Conservation (phyloP, 2,888 invertebrate species). For the Acanthococcus lagerstroemiae region DNA sequence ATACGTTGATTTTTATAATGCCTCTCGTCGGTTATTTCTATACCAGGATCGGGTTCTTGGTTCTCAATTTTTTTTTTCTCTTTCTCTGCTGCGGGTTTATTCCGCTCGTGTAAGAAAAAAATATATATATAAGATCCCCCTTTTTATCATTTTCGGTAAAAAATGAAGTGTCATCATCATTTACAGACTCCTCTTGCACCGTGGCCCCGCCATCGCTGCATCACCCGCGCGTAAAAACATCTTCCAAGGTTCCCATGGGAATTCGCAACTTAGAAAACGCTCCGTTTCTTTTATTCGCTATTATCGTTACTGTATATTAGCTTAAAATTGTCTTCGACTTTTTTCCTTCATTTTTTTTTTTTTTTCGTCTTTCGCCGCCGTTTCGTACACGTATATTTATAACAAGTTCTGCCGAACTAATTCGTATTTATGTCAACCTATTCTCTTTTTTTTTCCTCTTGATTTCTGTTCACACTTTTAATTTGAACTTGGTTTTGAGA, state of each 20-base stretch:
- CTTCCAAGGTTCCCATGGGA: conserved; percentile 27
- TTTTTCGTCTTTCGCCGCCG: conserved; percentile 7
- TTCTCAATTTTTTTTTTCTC: conserved; percentile 9
- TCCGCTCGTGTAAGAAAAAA: not conserved
- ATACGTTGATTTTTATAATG: not conserved
- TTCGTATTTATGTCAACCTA: conserved; percentile 24
- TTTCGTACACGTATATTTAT: not conserved
- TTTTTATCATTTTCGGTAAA: conserved; percentile 34
- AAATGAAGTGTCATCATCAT: conserved; percentile 38
- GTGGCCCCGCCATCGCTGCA: conserved; percentile 29
- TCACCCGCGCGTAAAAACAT: conserved; percentile 11
- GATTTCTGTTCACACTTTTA: not conserved
- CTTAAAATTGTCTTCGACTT: conserved; percentile 30
- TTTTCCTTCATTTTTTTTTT: too few species aligned
- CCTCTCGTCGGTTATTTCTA: not conserved
- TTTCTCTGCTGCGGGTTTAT: not conserved
- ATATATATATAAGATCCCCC: conserved; percentile 11
- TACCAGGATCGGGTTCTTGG: not conserved
- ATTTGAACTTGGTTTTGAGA: not conserved
- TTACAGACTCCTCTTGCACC: conserved; percentile 32
- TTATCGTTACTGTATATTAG: conserved; percentile 30
- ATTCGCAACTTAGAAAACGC: conserved; percentile 25
- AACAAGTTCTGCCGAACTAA: conserved; percentile 4
- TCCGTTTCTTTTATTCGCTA: conserved; percentile 26
- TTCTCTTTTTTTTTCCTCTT: not conserved